Base-by-base conservation (phyloP, 1,140 invertebrate species). In the Aricia agestis region DNA sequence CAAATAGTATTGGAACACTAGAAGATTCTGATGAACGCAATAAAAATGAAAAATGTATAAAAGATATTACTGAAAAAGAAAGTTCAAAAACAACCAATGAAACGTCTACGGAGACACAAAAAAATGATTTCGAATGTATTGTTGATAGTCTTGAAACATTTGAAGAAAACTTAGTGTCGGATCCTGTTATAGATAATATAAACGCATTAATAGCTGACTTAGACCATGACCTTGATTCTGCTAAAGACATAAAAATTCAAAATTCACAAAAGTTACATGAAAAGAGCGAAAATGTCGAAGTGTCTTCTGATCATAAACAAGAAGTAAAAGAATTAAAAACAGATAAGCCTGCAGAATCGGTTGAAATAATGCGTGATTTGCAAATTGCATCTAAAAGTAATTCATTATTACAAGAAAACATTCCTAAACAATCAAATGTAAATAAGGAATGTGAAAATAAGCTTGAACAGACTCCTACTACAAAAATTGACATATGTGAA, bases 121-220 rank as follows among this genome's bases (percentile, higher is more conserved):
- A 36, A 36, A 36, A 6, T 52, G 10, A 13, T 52, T 52, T 52
- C 10, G 45, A 52, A 10, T 52, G 45, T 52, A 15, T 66, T n/a
- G 74, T 83, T 42, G 80, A 79, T 67, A 83, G 86, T 52, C 59
- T 84, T 45, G 85, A 86, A 76, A 80, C 87, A 32, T 87, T 87
- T 78, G 52, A 82, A 19, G 87, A 89, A 69, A 89, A 82, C 74
- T 73, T 85, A 67, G 72, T 67, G 15, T 78, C 80, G 25, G 84
- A 84, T 76, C 81, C 82, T 58, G 86, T 84, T 18, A 75, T 91
- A 69, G 86, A 87, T 71, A 89, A 87, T 74, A 89, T 90, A 32
- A 89, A 88, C 77, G 81, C 76, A 41, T 75, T 90, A 11, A 89
- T 91, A 72, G 89, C 85, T 18, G 83, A 87, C 71, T 74, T 90